Evolutionary conservation across 2,113 vertebrate genomes (phyloP).

Genomic region (Nestor notabilis): DNA sequence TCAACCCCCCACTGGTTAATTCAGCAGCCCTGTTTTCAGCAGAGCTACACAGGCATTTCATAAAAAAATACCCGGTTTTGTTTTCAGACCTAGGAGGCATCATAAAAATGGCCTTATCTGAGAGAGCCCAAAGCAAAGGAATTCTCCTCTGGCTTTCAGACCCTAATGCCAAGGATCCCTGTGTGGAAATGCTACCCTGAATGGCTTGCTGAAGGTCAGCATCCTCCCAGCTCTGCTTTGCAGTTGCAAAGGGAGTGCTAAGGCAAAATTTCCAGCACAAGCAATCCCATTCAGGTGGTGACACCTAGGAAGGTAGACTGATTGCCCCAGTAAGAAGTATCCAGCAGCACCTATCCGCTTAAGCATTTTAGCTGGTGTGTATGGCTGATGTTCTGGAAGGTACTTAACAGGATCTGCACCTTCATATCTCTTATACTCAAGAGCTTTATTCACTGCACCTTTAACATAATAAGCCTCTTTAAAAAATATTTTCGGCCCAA

Average conservation of each 20-base stretch:
- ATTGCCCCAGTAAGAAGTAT: neutral
- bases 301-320: neutral
- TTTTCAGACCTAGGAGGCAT: neutral
- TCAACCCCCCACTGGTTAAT: neutral
- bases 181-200: neutral
- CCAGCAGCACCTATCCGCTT: neutral
- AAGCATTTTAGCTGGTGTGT: neutral
- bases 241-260: neutral
- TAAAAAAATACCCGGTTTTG: neutral
- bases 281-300: neutral
- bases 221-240: neutral
- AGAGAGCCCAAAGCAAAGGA: neutral
- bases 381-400: neutral
- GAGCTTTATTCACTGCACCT: neutral
- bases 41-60: neutral
- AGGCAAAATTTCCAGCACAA: neutral
- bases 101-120: neutral
- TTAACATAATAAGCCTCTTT: neutral
- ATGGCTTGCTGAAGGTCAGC: neutral
- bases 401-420: neutral
- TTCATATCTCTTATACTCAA: neutral
- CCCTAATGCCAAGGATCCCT: neutral
- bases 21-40: neutral
- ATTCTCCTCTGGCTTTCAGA: neutral
- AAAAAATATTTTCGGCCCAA: neutral